Conservation (phyloP, 2,797 vertebrate species). For the Philypnodon macrostomus region DNA sequence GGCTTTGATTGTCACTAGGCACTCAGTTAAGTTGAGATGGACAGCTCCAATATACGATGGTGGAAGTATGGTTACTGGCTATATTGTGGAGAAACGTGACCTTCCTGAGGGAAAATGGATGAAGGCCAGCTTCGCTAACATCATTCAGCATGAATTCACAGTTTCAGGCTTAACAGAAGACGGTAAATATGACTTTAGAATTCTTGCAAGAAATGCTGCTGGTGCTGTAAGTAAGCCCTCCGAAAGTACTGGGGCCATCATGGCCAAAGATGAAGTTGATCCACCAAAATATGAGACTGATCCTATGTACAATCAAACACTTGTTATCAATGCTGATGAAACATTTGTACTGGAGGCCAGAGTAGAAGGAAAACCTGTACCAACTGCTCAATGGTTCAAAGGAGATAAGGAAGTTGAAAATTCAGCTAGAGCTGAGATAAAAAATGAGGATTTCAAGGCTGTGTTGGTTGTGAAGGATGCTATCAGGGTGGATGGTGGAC, state of each 20-base stretch:
- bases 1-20: constrained; percentile 91
- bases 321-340: constrained; percentile 93
- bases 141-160: constrained; percentile 90
- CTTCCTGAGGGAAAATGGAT: constrained; percentile 98
- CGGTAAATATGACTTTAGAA: constrained; percentile 94
- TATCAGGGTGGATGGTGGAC: constrained; percentile 94
- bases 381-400: constrained; percentile 93
- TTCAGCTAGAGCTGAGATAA: constrained; percentile 90
- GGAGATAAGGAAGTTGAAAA: constrained; percentile 91
- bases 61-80: constrained; percentile 92
- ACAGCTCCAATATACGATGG: constrained; percentile 91
- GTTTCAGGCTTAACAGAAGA: constrained; percentile 92
- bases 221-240: constrained; percentile 93
- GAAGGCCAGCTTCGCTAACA: constrained; percentile 95
- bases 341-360: constrained; percentile 91
- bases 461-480: constrained; percentile 92
- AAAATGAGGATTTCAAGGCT: constrained; percentile 92
- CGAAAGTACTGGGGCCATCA: constrained; percentile 92
- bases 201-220: constrained; percentile 95
- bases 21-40: constrained; percentile 91
- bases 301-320: constrained; percentile 89
- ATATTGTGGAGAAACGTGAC: constrained; percentile 94
- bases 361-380: constrained; percentile 91
- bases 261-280: constrained; percentile 95
- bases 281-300: constrained; percentile 91